A percentile compares a stretch with the other conserved stretches of the same genome.
Conservation (phyloP, 1,140 invertebrate species). For the Hycleus cichorii region DNA sequence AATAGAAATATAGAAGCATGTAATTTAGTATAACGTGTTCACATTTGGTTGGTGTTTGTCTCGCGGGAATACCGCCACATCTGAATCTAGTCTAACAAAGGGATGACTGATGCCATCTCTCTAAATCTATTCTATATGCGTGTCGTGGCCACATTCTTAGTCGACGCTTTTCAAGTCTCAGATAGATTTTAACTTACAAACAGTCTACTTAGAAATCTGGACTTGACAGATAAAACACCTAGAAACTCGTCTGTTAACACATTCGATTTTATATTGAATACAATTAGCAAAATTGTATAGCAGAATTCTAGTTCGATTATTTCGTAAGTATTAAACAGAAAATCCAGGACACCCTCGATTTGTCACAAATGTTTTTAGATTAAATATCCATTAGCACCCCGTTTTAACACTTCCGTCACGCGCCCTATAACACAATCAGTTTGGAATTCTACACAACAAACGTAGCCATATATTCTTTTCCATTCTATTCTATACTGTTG, state of each 20-base stretch:
- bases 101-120: conserved; percentile 16
- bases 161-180: no score
- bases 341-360: not conserved
- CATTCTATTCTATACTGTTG: no score
- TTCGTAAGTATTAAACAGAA: not conserved
- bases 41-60: conserved; percentile 14
- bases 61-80: conserved; percentile 13
- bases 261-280: conserved; percentile 15
- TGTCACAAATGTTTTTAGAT: no score
- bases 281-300: conserved; percentile 10
- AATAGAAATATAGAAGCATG: conserved; percentile 13
- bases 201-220: no score
- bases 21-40: conserved; percentile 20
- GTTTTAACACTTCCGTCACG: no score
- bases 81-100: conserved; percentile 14
- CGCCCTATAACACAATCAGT: no score
- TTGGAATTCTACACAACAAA: no score
- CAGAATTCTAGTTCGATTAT: conserved; percentile 9
- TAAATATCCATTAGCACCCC: no score
- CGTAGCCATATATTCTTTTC: no score
- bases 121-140: conserved; percentile 10
- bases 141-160: conserved; percentile 11
- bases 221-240: conserved; percentile 18
- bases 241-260: conserved; percentile 2
- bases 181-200: no score